Conservation (phyloP, 2,888 invertebrate species). For the Cheilosia scutellata region DNA sequence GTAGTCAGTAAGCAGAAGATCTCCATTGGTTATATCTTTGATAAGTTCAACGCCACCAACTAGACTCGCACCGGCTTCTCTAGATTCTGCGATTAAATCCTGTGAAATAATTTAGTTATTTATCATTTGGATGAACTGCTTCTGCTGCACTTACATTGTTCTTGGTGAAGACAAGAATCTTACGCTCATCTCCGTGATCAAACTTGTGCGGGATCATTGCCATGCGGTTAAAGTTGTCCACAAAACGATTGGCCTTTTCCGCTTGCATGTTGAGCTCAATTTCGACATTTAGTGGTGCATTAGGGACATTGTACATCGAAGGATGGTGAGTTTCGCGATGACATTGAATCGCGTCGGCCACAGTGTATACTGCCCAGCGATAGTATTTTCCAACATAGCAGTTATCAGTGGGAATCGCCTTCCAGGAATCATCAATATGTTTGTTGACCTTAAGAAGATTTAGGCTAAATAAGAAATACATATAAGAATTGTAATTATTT, state of each 20-base stretch:
- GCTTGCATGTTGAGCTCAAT: slow-evolving; percentile 92
- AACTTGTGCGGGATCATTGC: slow-evolving; percentile 89
- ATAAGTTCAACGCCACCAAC: slow-evolving; percentile 91
- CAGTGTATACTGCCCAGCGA: slow-evolving; percentile 87
- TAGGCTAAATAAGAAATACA: slow-evolving; percentile 80
- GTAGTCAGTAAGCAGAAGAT: slow-evolving; percentile 88
- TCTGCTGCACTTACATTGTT: slow-evolving; percentile 83
- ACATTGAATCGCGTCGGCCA: slow-evolving; percentile 90
- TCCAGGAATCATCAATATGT: slow-evolving; percentile 87
- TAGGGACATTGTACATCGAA: slow-evolving; percentile 91
- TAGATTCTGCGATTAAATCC: slow-evolving; percentile 85
- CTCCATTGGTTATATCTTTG: slow-evolving; percentile 91
- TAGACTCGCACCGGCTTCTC: slow-evolving; percentile 89
- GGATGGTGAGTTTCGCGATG: slow-evolving; percentile 94
- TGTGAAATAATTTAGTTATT: slow-evolving; percentile 48
- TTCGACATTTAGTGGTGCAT: slow-evolving; percentile 88
- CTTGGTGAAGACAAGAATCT: slow-evolving; percentile 91
- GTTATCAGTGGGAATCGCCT: slow-evolving; percentile 87
- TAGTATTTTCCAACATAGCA: slow-evolving; percentile 87
- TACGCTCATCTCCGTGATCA: slow-evolving; percentile 88
- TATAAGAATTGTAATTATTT: background rate
- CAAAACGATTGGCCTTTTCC: slow-evolving; percentile 86
- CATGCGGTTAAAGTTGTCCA: slow-evolving; percentile 89
- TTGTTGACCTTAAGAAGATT: slow-evolving; percentile 84
- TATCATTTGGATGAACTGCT: background rate